phyloP scores from a whole-genome alignment of 37 sponge, comb jelly and placozoan genomes.

The Halisarca cf. caerulea region DNA sequence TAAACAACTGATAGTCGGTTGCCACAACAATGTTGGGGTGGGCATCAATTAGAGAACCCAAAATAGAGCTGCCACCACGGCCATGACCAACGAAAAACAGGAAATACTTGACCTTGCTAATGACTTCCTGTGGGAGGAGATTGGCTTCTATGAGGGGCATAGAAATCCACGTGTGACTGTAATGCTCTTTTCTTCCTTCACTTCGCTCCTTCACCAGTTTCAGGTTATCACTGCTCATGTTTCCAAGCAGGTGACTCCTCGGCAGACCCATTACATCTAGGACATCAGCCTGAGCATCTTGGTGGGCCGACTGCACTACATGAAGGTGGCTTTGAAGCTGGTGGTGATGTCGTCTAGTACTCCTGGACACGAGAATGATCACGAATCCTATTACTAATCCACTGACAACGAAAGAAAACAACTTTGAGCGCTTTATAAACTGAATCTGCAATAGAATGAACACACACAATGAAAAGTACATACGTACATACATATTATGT shows the following conservation, averaged over 20 bases:
- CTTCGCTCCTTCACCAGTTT: not conserved
- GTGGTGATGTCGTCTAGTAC: too few relatives aligned
- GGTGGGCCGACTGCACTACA: too few relatives aligned
- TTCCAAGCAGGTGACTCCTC: not conserved
- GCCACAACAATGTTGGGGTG: constrained; percentile 25
- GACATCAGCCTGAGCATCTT: too few relatives aligned
- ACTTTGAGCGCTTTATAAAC: too few relatives aligned
- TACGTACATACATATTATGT: too few relatives aligned
- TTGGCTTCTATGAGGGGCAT: not conserved
- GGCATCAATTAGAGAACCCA: constrained; percentile 15
- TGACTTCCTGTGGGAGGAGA: not conserved
- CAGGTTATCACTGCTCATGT: not conserved
- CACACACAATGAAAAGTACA: too few relatives aligned
- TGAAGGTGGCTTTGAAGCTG: too few relatives aligned
- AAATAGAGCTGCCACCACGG: constrained; percentile 13
- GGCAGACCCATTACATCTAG: too few relatives aligned
- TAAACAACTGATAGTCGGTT: constrained; percentile 10
- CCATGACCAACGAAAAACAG: constrained; percentile 19
- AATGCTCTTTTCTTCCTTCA: not conserved
- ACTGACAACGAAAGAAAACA: too few relatives aligned
- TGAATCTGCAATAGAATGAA: too few relatives aligned
- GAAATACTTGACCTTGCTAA: not conserved
- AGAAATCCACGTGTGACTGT: constrained; percentile 11
- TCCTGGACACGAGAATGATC: too few relatives aligned
- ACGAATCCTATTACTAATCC: too few relatives aligned